Evolutionary conservation across 2,888 invertebrate species (phyloP), one percentile per base, ranked within the genome.

Genomic region (Girardia tigrina): DNA sequence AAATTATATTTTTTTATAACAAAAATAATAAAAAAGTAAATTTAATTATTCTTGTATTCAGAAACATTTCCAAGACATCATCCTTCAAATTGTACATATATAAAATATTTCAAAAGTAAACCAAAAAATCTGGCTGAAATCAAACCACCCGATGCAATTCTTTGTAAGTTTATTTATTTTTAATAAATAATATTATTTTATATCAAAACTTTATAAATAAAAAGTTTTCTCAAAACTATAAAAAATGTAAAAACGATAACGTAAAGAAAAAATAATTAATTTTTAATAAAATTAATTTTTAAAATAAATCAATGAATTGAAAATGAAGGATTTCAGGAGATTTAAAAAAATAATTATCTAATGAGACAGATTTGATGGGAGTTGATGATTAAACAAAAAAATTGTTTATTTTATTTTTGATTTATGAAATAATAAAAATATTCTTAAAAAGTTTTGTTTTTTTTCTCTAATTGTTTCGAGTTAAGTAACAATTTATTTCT

Each of bases 121-220:
- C 80, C 81, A 28, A 82, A 82, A 36, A 42, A 42, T 20, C 8
- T 42, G 36, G 82, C 81, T 26, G 83, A 81, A 12, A 78, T 82
- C 42, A 80, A 81, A 74, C 81, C 81, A 23, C 82, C 82, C 23
- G 81, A 82, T 29, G 81, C 82, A 42, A 83, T 82, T 76, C 76
- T 82, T 76, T 78, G 83, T 83, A 78, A 81, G 82, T 80, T 70
- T 70, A 14, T 8, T 70, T 20, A 12, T 8, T 14, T 70, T 70
- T 6, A 70, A 70, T 36, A 12, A 36, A 36, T 36, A 12, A 36
- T 12, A 12, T 36, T 36, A 36, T 36, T 12, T 16, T 36, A 12
- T 36, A 12, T 36, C 36, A 36, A 12, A 36, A 36, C 12, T 36
- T 36, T 36, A 16, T 12, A 36, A 12, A 36, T 36, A 36, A 36